phyloP scores from a whole-genome alignment of 2,797 vertebrate genomes.

The Pangasius macronema region DNA sequence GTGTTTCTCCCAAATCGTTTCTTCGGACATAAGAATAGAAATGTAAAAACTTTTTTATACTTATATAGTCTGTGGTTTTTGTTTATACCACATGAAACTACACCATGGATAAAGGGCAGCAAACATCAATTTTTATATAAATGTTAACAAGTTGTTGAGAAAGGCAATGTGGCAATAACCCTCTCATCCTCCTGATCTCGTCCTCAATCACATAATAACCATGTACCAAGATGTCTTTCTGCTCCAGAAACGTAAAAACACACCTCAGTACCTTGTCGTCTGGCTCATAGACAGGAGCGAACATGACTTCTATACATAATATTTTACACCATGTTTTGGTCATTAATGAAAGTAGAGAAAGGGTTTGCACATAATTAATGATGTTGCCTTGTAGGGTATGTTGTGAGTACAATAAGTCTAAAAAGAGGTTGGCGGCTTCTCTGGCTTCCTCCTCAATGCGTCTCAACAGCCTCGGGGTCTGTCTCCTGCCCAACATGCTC shows the following conservation, averaged over 20 bases:
- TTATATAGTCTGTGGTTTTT: too few species aligned
- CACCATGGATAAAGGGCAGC: slow-evolving; percentile 14
- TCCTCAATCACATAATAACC: slow-evolving; percentile 18
- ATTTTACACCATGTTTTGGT: slow-evolving; percentile 59
- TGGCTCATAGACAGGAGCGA: slow-evolving; percentile 23
- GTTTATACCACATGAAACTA: slow-evolving; percentile 27
- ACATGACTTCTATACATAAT: slow-evolving; percentile 36
- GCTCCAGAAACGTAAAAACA: not conserved
- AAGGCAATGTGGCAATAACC: slow-evolving; percentile 40
- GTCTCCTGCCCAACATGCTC: slow-evolving; percentile 52
- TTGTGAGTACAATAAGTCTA: slow-evolving; percentile 42
- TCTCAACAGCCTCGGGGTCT: slow-evolving; percentile 69
- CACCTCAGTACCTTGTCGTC: slow-evolving; percentile 3
- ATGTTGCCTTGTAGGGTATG: not conserved
- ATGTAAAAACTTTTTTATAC: too few species aligned
- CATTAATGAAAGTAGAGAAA: slow-evolving; percentile 37
- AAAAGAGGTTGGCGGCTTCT: slow-evolving; percentile 68
- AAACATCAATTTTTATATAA: slow-evolving; percentile 30
- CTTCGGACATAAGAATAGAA: too few species aligned
- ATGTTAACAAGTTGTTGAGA: slow-evolving; percentile 45
- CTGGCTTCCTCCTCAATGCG: slow-evolving; percentile 67
- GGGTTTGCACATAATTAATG: slow-evolving; percentile 15
- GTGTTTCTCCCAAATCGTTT: too few species aligned
- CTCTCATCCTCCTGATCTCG: slow-evolving; percentile 30
- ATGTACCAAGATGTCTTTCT: not conserved